These are phyloP conservation scores for Boulengeromyrus knoepffleri DNA, from an alignment of 2,113 vertebrate species.

Conservation along the genomic window DNA sequence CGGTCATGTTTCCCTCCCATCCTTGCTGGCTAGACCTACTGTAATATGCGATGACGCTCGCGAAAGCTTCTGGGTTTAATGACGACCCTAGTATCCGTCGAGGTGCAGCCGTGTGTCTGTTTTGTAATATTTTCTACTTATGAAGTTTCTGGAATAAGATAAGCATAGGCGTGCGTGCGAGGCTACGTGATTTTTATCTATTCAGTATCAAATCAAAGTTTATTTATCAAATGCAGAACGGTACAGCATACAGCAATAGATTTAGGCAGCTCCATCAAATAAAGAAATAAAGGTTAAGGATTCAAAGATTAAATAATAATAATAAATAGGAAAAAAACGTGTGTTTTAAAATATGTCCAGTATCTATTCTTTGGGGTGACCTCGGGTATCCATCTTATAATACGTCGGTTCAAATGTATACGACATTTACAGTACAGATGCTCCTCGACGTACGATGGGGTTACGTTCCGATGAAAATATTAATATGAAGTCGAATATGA, in stretches of 20 bases:
- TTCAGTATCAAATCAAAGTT: neutral
- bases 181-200: neutral
- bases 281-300: neutral
- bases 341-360: neutral
- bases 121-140: neutral
- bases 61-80: neutral
- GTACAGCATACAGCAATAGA: neutral
- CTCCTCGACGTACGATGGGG: neutral
- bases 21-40: neutral
- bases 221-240: neutral
- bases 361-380: neutral
- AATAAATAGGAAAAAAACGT: neutral
- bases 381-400: neutral
- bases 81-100: neutral
- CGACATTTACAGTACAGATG: neutral
- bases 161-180: neutral
- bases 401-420: neutral
- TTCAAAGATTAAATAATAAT: neutral
- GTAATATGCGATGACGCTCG: neutral
- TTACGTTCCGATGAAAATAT: neutral
- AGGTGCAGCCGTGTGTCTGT: neutral
- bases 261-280: too few relatives aligned
- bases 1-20: slow-evolving; percentile 44
- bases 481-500: neutral
- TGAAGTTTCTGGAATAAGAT: neutral